These are phyloP conservation scores for Acanthurus lineatus DNA, from an alignment of 2,797 vertebrate species.

Conservation along the genomic window DNA sequence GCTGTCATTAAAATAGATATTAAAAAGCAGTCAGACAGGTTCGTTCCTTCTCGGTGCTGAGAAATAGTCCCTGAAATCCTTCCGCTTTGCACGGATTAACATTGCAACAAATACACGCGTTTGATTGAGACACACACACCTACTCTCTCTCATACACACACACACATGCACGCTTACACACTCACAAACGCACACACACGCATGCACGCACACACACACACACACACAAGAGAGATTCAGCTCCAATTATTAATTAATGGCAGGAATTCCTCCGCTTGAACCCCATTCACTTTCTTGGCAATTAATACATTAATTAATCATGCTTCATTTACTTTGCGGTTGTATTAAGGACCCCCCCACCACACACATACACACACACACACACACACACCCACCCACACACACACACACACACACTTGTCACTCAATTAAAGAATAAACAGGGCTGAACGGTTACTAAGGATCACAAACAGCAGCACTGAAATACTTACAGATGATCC, in stretches of 20 bases:
- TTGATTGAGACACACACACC: neutral
- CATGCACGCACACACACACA: neutral
- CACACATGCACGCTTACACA: no score
- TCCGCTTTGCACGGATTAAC: neutral
- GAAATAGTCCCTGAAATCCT: neutral
- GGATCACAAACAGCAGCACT: conserved; percentile 68
- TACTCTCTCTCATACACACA: no score
- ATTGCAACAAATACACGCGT: neutral
- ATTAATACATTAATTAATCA: conserved; percentile 87
- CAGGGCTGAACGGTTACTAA: conserved; percentile 66
- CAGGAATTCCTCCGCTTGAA: conserved; percentile 71
- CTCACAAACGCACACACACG: neutral
- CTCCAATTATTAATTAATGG: conserved; percentile 75
- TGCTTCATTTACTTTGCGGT: conserved; percentile 84
- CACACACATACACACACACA: neutral
- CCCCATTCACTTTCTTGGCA: conserved; percentile 71
- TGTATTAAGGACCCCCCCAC: conserved; percentile 46
- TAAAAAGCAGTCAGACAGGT: no score
- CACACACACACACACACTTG: conserved; percentile 21
- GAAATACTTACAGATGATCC: conserved; percentile 81
- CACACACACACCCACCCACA: conserved; percentile 14
- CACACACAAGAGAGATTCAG: conserved; percentile 11
- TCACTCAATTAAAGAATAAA: conserved; percentile 78
- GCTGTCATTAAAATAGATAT: no score
- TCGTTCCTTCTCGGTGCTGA: no score